Percentiles rank a stretch among this genome's conserved stretches.
Conservation (phyloP, 2,113 vertebrate species). For the Mungos mungo region DNA sequence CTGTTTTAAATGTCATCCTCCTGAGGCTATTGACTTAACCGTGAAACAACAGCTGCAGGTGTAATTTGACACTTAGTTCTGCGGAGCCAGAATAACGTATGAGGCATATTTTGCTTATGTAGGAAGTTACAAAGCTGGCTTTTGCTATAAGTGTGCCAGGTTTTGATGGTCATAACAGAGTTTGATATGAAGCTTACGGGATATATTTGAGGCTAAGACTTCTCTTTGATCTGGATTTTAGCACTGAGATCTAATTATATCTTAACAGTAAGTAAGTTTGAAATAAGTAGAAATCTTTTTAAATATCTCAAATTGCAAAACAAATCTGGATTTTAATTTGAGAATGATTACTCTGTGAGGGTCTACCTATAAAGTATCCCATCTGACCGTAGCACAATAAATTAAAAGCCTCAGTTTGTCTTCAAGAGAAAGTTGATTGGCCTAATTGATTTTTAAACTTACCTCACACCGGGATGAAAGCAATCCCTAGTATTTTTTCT, state of each 20-base stretch:
- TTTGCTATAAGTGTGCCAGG: neutral
- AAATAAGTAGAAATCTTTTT: neutral
- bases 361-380: neutral
- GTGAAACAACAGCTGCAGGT: neutral
- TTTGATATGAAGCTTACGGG: neutral
- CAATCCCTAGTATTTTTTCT: neutral
- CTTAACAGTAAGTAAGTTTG: neutral
- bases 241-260: neutral
- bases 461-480: neutral
- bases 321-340: neutral
- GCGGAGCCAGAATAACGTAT: neutral
- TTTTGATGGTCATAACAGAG: neutral
- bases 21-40: neutral
- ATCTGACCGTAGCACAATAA: neutral
- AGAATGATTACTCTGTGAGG: neutral
- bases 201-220: neutral
- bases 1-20: neutral
- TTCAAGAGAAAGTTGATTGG: neutral
- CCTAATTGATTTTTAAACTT: neutral
- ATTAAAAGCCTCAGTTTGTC: neutral
- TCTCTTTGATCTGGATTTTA: neutral
- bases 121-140: neutral
- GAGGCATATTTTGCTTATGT: neutral
- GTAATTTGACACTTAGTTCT: conserved; percentile 38
- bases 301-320: neutral